These are phyloP conservation scores for Hyles euphorbiae DNA, from an alignment of 1,140 invertebrate genomes.

Conservation along the genomic window DNA sequence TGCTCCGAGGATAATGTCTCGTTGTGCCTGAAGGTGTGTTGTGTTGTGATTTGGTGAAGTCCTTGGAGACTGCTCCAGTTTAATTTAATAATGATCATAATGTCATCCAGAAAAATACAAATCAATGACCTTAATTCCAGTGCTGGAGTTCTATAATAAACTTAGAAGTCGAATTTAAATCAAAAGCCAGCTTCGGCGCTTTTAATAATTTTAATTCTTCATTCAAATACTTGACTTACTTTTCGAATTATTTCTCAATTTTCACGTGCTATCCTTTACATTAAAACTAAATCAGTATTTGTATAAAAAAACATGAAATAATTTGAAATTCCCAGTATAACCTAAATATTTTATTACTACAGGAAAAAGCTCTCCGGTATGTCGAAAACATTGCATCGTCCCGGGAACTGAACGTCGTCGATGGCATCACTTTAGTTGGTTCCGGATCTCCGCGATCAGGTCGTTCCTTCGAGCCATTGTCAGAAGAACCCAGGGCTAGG, in stretches of 20 bases:
- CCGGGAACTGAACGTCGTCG: constrained; percentile 76
- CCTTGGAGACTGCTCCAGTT: too few species aligned
- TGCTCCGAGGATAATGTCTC: constrained; percentile 82
- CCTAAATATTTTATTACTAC: constrained; percentile 25
- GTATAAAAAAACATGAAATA: neutral
- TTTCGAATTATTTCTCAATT: too few species aligned
- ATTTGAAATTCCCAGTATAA: neutral
- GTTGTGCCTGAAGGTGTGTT: constrained; percentile 83
- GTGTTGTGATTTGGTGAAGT: constrained; percentile 20
- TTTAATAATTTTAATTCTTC: too few species aligned
- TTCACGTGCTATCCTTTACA: neutral
- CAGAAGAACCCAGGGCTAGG: constrained; percentile 81
- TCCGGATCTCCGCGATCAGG: constrained; percentile 74
- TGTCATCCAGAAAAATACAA: too few species aligned
- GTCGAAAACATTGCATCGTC: constrained; percentile 77
- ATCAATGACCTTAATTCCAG: too few species aligned
- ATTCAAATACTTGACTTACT: too few species aligned
- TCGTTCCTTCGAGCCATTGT: constrained; percentile 75
- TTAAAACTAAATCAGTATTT: neutral
- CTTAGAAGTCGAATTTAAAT: too few species aligned
- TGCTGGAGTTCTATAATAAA: neutral
- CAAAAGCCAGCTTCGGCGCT: too few species aligned
- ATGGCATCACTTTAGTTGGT: constrained; percentile 84
- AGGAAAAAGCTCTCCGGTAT: constrained; percentile 82
- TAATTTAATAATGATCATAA: too few species aligned